Conservation (phyloP, 2,888 invertebrate genomes). For the Plebejus melissa region DNA sequence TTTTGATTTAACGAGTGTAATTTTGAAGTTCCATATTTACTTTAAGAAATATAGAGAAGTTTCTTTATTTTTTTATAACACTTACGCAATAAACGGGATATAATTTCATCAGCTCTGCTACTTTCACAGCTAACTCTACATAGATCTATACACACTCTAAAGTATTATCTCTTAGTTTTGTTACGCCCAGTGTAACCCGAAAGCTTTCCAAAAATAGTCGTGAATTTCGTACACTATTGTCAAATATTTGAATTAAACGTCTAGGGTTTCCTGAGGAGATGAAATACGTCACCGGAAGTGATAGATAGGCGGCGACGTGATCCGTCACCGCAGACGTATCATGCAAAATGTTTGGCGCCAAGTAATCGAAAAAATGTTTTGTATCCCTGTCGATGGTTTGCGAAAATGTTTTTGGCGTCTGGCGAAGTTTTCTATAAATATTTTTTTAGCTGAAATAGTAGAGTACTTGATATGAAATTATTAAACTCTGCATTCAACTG, state of each 20-base stretch:
- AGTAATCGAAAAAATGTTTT: constrained; percentile 17
- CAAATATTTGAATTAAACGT: constrained; percentile 26
- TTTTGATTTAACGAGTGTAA: too few relatives aligned
- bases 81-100: too few relatives aligned
- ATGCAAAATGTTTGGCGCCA: constrained; percentile 12
- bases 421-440: background rate
- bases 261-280: constrained; percentile 29
- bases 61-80: too few relatives aligned
- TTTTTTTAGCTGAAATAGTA: background rate
- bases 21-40: too few relatives aligned
- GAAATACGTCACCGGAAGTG: constrained; percentile 34
- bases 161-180: too few relatives aligned
- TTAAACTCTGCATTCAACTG: too few relatives aligned
- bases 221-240: constrained; percentile 16
- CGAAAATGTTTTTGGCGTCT: background rate
- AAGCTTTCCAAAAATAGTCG: background rate
- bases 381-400: background rate
- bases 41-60: too few relatives aligned
- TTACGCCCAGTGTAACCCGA: background rate
- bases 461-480: too few relatives aligned
- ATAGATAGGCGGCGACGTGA: constrained; percentile 31
- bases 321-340: constrained; percentile 14
- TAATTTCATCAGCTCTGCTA: too few relatives aligned
- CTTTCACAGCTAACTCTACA: too few relatives aligned
- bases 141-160: too few relatives aligned